Percentiles rank a stretch among this genome's conserved stretches.
Conservation (phyloP, 2,797 vertebrate genomes). For the Eupleurogrammus muticus region DNA sequence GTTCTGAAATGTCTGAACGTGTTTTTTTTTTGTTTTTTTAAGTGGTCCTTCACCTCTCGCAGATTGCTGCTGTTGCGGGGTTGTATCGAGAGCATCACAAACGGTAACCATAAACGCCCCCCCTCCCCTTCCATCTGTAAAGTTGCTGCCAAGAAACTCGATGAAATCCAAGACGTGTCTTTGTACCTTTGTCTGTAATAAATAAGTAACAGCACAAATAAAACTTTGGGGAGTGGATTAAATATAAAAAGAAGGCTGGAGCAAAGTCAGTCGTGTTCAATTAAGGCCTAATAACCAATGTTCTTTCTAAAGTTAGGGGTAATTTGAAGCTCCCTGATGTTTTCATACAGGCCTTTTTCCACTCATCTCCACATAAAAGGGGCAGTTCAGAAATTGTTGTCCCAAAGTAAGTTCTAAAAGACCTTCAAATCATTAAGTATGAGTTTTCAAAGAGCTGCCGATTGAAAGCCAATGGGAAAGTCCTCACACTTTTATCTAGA, state of each 20-base stretch:
- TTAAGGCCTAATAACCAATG: slow-evolving; percentile 81
- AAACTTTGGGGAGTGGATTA: slow-evolving; percentile 76
- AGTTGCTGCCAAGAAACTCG: slow-evolving; percentile 58
- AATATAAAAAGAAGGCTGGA: slow-evolving; percentile 68
- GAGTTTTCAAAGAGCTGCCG: slow-evolving; percentile 85
- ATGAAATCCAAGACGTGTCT: slow-evolving; percentile 50
- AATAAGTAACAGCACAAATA: slow-evolving; percentile 82
- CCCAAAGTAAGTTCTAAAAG: slow-evolving; percentile 87
- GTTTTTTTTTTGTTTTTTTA: too few relatives aligned
- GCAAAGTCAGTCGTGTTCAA: slow-evolving; percentile 80
- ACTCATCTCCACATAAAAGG: slow-evolving; percentile 86
- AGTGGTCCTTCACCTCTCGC: slow-evolving; percentile 10
- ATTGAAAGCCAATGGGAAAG: slow-evolving; percentile 88
- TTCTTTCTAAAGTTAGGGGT: slow-evolving; percentile 77
- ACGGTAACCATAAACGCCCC: slow-evolving; percentile 16
- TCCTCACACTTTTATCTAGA: slow-evolving; percentile 84
- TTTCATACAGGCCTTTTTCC: slow-evolving; percentile 79
- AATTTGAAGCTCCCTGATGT: slow-evolving; percentile 84
- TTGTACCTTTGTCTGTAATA: slow-evolving; percentile 74
- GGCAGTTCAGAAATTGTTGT: slow-evolving; percentile 86
- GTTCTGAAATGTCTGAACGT: background rate
- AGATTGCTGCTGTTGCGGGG: background rate
- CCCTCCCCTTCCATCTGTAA: slow-evolving; percentile 41
- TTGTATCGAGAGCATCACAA: background rate
- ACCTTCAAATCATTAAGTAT: slow-evolving; percentile 86